Conservation (phyloP, 2,797 vertebrate genomes). For the Cossypha caffra region DNA sequence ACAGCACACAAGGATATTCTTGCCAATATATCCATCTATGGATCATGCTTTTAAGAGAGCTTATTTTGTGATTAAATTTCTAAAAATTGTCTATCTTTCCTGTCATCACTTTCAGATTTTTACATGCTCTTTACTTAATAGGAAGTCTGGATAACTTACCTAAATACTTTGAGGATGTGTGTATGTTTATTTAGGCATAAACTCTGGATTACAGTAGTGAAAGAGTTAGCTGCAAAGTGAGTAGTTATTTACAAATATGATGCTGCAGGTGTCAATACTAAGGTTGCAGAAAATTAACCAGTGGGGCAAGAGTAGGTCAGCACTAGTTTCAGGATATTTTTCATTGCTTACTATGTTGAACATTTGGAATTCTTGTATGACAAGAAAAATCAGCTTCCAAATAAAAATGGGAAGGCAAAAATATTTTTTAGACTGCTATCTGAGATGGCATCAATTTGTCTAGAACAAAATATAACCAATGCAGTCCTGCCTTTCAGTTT, state of each 20-base stretch:
- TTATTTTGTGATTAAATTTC: neutral
- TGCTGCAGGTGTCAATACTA: neutral
- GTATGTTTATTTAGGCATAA: neutral
- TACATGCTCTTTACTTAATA: neutral
- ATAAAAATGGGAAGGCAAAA: neutral
- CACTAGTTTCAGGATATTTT: neutral
- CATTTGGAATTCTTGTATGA: neutral
- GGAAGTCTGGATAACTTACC: neutral
- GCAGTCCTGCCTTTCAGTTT: neutral
- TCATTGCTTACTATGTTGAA: neutral
- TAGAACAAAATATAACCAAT: neutral
- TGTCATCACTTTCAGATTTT: neutral
- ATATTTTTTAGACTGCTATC: neutral
- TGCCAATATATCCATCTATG: neutral
- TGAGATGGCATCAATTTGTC: neutral
- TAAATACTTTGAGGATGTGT: neutral
- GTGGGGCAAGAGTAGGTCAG: neutral
- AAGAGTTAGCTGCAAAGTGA: neutral
- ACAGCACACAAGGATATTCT: neutral
- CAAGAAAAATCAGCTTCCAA: neutral
- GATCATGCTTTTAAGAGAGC: neutral
- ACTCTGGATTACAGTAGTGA: neutral
- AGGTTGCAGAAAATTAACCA: neutral
- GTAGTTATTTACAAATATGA: neutral
- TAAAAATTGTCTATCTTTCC: accelerated